Evolutionary conservation across 2,797 vertebrate species (phyloP).

Genomic region (Chloroceryle inda): DNA sequence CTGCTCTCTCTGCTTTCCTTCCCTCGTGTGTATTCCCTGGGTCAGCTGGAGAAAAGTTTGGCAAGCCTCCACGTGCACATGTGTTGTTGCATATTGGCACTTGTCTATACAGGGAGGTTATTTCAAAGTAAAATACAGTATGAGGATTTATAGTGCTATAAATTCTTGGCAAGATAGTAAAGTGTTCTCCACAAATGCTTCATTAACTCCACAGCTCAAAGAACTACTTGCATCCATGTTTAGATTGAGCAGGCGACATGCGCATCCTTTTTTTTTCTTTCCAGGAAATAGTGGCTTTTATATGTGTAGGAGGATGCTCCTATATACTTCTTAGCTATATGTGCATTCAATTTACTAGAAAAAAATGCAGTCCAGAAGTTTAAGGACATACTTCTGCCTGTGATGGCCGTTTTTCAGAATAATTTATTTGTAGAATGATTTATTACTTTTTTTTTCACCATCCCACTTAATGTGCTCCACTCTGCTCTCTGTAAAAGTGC

Average conservation of each 20-base stretch:
- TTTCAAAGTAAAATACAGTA: constrained; percentile 6
- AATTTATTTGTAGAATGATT: constrained; percentile 31
- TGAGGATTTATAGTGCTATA: constrained; percentile 31
- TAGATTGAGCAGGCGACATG: not conserved
- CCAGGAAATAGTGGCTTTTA: not conserved
- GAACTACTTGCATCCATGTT: not conserved
- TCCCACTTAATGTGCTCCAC: not conserved
- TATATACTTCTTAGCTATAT: not conserved
- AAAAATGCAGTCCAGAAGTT: not conserved
- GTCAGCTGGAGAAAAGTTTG: not conserved
- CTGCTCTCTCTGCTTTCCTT: not conserved
- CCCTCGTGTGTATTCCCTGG: not conserved
- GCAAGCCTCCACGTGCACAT: not conserved
- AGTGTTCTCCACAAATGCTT: constrained; percentile 18
- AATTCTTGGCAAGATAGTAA: constrained; percentile 14
- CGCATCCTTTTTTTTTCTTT: not conserved
- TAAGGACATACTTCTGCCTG: not conserved
- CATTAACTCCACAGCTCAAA: constrained; percentile 8
- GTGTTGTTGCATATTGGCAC: not conserved
- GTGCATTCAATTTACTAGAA: not conserved
- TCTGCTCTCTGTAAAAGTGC: constrained; percentile 21
- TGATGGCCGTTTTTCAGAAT: not conserved
- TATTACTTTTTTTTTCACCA: constrained; percentile 24
- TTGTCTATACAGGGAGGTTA: not conserved
- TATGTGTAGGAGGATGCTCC: not conserved